These are phyloP conservation scores for Channa argus DNA, from an alignment of 2,113 vertebrate species.

Conservation along the genomic window DNA sequence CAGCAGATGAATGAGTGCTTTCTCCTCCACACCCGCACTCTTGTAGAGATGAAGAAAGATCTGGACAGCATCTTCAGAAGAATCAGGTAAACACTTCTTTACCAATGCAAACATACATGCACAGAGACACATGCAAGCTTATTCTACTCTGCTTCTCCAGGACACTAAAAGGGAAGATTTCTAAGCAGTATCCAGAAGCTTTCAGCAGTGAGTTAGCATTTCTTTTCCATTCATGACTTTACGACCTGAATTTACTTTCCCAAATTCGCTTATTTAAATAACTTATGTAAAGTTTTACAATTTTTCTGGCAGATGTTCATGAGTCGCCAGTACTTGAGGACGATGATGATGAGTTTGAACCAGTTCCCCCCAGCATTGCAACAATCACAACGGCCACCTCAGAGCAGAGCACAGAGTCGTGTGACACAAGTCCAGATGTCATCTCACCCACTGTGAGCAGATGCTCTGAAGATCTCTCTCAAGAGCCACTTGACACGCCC, in stretches of 20 bases:
- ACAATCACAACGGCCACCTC: conserved; percentile 89
- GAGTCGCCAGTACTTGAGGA: conserved; percentile 90
- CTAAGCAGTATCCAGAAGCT: conserved; percentile 95
- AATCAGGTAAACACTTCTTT: conserved; percentile 84
- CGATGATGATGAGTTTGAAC: conserved; percentile 91
- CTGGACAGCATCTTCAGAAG: conserved; percentile 95
- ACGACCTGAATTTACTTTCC: not conserved
- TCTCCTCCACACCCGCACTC: conserved; percentile 90
- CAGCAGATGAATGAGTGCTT: conserved; percentile 97
- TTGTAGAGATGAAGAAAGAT: conserved; percentile 98
- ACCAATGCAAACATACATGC: not conserved
- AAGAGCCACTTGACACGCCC: conserved; percentile 83
- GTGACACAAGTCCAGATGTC: conserved; percentile 93
- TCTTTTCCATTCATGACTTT: conserved; percentile 1
- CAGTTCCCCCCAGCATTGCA: conserved; percentile 82
- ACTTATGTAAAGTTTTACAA: not conserved
- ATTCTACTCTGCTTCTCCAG: conserved; percentile 73
- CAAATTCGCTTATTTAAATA: not conserved
- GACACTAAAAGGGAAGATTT: conserved; percentile 93
- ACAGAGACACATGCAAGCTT: not conserved
- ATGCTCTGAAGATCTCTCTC: conserved; percentile 94
- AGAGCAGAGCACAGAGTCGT: conserved; percentile 95
- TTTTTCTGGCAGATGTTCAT: conserved; percentile 83
- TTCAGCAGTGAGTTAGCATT: conserved; percentile 92
- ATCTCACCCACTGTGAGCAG: conserved; percentile 91